A percentile compares a stretch with the other conserved stretches of the same genome.
These are phyloP conservation scores for Chironomus striatipennis DNA, from an alignment of 1,140 invertebrate species.

Conservation along the genomic window DNA sequence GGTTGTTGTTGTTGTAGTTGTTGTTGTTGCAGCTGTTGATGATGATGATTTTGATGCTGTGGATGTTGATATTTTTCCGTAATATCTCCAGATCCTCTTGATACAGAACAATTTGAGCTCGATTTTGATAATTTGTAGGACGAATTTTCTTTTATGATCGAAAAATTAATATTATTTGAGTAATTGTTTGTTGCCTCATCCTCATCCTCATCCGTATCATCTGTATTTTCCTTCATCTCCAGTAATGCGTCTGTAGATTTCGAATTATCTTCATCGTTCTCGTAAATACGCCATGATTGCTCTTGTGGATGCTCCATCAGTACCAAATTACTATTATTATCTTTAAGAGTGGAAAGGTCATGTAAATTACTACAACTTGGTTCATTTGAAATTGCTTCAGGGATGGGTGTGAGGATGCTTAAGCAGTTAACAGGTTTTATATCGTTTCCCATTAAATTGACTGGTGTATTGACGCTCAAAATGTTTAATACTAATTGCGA, in stretches of 20 bases:
- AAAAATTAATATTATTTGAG: slow-evolving; percentile 24
- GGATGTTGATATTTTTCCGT: not conserved
- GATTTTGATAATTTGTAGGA: slow-evolving; percentile 21
- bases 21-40: slow-evolving; percentile 8
- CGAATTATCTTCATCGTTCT: slow-evolving; percentile 36
- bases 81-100: not conserved
- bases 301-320: not conserved
- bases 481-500: slow-evolving; percentile 36
- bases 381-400: slow-evolving; percentile 23
- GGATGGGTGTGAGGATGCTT: slow-evolving; percentile 9
- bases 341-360: slow-evolving; percentile 32
- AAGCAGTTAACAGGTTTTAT: not conserved
- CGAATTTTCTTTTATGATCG: slow-evolving; percentile 25
- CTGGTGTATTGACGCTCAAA: slow-evolving; percentile 31
- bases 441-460: slow-evolving; percentile 4
- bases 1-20: not conserved
- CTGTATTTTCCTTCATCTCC: not conserved
- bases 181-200: not conserved
- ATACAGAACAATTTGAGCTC: not conserved
- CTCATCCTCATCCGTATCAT: slow-evolving; percentile 23
- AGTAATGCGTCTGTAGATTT: slow-evolving; percentile 37
- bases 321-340: slow-evolving; percentile 34
- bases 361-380: slow-evolving; percentile 11
- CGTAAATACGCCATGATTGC: slow-evolving; percentile 25
- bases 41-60: not conserved